Conservation (phyloP, 2,113 vertebrate species). For the Aspiorhynchus laticeps region DNA sequence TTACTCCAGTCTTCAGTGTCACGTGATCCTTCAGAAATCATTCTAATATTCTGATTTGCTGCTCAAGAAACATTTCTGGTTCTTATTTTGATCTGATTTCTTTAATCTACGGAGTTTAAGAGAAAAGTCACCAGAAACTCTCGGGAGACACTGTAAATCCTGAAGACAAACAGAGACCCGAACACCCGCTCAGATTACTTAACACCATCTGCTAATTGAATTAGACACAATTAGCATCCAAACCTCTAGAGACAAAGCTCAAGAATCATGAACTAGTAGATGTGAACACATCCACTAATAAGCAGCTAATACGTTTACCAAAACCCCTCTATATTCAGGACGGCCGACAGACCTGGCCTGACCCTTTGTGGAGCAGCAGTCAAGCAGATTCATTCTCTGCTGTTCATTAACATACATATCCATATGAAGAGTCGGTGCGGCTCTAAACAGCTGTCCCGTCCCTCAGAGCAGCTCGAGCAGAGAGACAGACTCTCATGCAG, state of each 20-base stretch:
- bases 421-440: constrained; percentile 59
- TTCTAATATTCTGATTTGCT: no score
- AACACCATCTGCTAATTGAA: constrained; percentile 40
- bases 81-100: no score
- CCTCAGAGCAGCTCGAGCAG: constrained; percentile 49
- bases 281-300: not conserved
- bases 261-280: not conserved
- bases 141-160: not conserved
- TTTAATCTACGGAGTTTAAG: no score
- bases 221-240: constrained; percentile 1
- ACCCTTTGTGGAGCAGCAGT: constrained; percentile 53
- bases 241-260: not conserved
- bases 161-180: not conserved
- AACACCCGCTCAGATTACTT: not conserved
- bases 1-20: no score
- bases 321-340: not conserved
- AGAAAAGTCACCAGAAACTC: not conserved
- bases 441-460: constrained; percentile 57
- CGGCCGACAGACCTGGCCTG: not conserved
- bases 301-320: not conserved
- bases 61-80: no score
- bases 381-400: constrained; percentile 46
- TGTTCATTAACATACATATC: constrained; percentile 62
- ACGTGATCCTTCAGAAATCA: no score
- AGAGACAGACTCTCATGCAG: constrained; percentile 42